A percentile compares a stretch with the other conserved stretches of the same genome.
Conservation (phyloP, 2,113 vertebrate species). For the Bubo scandiacus region DNA sequence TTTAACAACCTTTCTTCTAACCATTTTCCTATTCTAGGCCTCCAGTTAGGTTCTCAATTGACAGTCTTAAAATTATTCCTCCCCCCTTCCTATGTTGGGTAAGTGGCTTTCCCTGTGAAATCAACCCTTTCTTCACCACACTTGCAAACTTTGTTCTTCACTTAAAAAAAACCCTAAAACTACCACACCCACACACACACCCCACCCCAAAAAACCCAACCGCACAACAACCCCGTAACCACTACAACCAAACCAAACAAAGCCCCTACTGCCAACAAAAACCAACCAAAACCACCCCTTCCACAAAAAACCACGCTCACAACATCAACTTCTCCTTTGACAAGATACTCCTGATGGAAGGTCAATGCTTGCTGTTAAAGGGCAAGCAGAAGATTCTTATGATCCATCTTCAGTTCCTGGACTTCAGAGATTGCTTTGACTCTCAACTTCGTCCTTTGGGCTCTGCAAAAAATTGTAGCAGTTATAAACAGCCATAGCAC, state of each 20-base stretch:
- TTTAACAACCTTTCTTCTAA: neutral
- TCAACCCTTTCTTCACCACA: neutral
- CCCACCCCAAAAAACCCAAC: no score
- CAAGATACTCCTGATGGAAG: neutral
- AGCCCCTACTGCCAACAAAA: neutral
- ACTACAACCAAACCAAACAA: neutral
- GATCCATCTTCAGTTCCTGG: neutral
- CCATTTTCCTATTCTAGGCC: neutral
- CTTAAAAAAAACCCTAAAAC: neutral
- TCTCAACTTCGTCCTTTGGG: neutral
- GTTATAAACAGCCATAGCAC: neutral
- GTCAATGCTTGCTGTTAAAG: neutral
- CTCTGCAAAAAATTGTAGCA: neutral
- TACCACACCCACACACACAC: no score
- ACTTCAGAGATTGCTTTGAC: neutral
- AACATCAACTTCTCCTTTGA: neutral
- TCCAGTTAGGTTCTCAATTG: neutral
- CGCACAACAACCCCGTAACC: no score
- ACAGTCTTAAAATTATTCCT: neutral
- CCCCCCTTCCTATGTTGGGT: neutral
- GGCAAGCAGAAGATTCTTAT: neutral
- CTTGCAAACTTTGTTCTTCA: neutral
- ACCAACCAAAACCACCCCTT: no score
- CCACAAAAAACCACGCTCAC: neutral
- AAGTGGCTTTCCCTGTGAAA: neutral